phyloP scores from a whole-genome alignment of 2,888 invertebrate genomes.

The Nomada hirtipes region DNA sequence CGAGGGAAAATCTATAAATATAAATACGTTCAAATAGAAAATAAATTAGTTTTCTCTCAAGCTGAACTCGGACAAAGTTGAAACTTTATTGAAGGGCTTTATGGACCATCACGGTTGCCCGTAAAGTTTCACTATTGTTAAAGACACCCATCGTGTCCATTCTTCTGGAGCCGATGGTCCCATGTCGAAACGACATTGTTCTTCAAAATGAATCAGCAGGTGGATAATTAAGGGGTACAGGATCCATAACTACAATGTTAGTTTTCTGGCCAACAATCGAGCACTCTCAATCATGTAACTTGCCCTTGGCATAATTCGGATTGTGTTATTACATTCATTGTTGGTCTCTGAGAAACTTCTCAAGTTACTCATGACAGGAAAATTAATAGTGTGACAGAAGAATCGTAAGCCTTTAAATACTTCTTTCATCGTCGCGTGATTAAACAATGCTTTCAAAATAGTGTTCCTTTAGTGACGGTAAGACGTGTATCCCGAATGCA shows the following conservation, averaged over 20 bases:
- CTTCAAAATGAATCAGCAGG: constrained; percentile 23
- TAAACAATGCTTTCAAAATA: constrained; percentile 20
- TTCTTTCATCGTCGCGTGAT: constrained; percentile 10
- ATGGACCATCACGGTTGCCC: neutral
- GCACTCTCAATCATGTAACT: constrained; percentile 56
- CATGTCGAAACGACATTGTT: constrained; percentile 44
- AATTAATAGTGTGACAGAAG: constrained; percentile 41
- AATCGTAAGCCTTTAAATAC: neutral
- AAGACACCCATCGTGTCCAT: neutral
- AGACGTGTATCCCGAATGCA: neutral
- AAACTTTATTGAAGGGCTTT: neutral
- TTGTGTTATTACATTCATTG: constrained; percentile 66
- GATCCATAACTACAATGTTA: constrained; percentile 52
- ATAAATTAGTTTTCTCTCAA: too few relatives aligned
- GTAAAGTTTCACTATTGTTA: neutral
- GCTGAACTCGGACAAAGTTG: too few relatives aligned
- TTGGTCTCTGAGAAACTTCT: constrained; percentile 64
- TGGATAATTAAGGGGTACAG: constrained; percentile 45
- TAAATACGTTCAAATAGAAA: too few relatives aligned
- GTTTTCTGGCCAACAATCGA: constrained; percentile 52
- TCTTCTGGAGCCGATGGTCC: constrained; percentile 2
- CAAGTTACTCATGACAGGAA: constrained; percentile 51
- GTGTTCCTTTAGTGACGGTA: neutral
- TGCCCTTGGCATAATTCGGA: constrained; percentile 67
- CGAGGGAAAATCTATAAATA: too few relatives aligned